Evolutionary conservation across 2,113 vertebrate genomes (phyloP), one percentile per base, ranked within the genome.

Genomic region (Cebidichthys violaceus): DNA sequence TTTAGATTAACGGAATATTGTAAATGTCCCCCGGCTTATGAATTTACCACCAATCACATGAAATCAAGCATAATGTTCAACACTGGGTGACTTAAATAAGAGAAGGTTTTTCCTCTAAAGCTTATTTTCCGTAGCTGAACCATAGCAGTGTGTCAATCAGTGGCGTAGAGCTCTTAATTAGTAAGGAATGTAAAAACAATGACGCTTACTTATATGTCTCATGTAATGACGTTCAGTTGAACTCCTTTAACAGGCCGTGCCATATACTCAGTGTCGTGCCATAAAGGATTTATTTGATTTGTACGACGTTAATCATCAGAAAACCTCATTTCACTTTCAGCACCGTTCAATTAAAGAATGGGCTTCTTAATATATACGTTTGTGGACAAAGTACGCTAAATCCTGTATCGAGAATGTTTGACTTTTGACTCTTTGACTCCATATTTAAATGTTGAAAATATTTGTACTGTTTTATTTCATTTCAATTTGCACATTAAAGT

Each of bases 361-460:
- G 50, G 72, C 77, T 81, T 52, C 33, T 70, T 60, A 43, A 59
- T 77, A 60, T 77, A 60, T 69, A 74, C 11, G 41, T 22, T 65
- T 69, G 78, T 88, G 55, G 61, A 35, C 39, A 47, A 82, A 4
- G 35, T 78, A 70, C 71, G 75, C 59, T 70, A 33, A 55, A 73
- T 72, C 52, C 9, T 85, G 39, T 60, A 74, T 39, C 47, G 67
- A 15, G 15, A 67, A 4, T 70, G 73, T 83, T 72, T 75, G 77
- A 77, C 66, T 79, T 79, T 71, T 72, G 9, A 75, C 14, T 70
- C 71, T 73, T 27, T 82, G 47, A 82, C 60, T 83, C 65, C 9
- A 66, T 81, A 91, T 78, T 71, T 89, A 68, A 86, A 76, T 88
- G 87, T 87, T 85, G 27, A 66, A 74, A 57, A 82, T 83, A 83